A percentile compares a stretch with the other conserved stretches of the same genome.
phyloP scores from a whole-genome alignment of 2,888 invertebrate genomes.

The Torymus auratus region DNA sequence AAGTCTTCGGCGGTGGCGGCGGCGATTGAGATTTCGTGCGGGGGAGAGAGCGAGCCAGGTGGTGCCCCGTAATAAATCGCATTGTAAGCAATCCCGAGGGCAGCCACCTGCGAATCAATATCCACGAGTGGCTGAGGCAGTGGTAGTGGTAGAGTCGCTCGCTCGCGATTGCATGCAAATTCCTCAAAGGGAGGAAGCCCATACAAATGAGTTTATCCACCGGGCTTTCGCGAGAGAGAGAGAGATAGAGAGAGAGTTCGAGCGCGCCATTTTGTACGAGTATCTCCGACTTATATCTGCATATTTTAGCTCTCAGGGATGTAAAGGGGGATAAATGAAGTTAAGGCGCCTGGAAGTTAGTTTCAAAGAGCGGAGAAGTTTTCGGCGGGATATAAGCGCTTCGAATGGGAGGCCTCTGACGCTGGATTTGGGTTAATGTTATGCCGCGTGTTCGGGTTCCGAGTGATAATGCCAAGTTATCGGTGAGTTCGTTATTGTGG shows the following conservation, averaged over 20 bases:
- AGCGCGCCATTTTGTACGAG: slow-evolving; percentile 22
- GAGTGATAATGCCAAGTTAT: not conserved
- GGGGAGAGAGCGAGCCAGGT: slow-evolving; percentile 65
- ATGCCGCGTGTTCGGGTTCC: not conserved
- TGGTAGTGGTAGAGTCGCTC: slow-evolving; percentile 35
- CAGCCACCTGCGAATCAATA: slow-evolving; percentile 74
- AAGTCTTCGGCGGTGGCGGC: not conserved
- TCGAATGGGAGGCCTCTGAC: slow-evolving; percentile 1
- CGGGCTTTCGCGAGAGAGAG: too few relatives aligned
- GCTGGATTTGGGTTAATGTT: slow-evolving; percentile 22
- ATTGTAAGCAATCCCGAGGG: slow-evolving; percentile 72
- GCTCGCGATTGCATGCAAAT: slow-evolving; percentile 68
- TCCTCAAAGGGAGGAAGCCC: slow-evolving; percentile 58
- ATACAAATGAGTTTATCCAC: slow-evolving; percentile 39
- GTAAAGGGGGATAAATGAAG: too few relatives aligned
- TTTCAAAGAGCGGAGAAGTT: too few relatives aligned
- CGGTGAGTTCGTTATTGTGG: too few relatives aligned
- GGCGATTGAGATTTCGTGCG: slow-evolving; percentile 70
- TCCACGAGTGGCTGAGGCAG: slow-evolving; percentile 60
- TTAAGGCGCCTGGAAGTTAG: slow-evolving; percentile 45
- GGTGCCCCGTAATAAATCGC: slow-evolving; percentile 73
- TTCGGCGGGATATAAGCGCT: not conserved
- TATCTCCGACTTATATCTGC: not conserved
- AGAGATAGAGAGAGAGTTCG: not conserved
- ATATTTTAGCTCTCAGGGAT: not conserved